phyloP scores from a whole-genome alignment of 2,113 vertebrate species.

The Xerus inauris region DNA sequence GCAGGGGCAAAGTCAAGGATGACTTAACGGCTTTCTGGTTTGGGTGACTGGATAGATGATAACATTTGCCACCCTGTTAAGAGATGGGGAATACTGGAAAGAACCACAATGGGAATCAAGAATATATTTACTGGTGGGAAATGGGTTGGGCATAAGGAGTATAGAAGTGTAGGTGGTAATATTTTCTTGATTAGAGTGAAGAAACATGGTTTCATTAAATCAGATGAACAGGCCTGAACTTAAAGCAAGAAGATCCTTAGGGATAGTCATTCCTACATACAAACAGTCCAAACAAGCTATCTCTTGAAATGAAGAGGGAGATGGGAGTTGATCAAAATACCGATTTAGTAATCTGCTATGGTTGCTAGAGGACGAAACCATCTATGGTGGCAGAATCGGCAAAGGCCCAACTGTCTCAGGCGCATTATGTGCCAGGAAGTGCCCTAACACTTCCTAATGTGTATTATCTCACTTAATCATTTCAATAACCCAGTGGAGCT shows the following conservation, averaged over 20 bases:
- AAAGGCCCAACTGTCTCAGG: background rate
- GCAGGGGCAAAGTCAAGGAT: background rate
- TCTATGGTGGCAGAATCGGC: background rate
- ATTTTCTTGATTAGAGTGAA: background rate
- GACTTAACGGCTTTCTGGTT: background rate
- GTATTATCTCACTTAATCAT: constrained; percentile 10
- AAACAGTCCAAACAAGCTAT: background rate
- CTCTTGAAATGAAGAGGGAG: background rate
- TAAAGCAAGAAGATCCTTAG: background rate
- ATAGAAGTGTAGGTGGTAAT: background rate
- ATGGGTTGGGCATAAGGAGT: background rate
- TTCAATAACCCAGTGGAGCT: background rate
- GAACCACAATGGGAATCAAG: background rate
- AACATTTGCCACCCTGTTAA: background rate
- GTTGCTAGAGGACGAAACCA: background rate
- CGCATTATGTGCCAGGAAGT: background rate
- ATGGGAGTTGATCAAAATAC: background rate
- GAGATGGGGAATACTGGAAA: background rate
- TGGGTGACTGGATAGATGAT: background rate
- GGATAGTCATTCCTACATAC: background rate
- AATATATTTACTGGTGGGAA: background rate
- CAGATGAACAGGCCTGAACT: background rate
- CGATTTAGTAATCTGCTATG: background rate
- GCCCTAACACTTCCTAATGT: background rate
- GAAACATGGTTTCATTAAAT: background rate